Conservation (phyloP, 2,797 vertebrate species). For the Fratercula arctica region DNA sequence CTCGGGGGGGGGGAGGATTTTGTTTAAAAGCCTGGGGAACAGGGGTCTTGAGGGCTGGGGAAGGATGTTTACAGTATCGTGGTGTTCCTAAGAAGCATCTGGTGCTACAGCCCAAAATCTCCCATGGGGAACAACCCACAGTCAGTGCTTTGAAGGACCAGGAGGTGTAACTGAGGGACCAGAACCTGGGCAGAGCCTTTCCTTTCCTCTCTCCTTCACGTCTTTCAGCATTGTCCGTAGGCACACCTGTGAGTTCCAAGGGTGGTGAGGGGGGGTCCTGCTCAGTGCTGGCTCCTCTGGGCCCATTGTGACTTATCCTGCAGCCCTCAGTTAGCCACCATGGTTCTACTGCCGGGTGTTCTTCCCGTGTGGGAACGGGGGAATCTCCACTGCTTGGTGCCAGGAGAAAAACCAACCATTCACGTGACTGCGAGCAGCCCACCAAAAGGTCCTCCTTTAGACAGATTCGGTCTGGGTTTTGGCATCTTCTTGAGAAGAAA, state of each 20-base stretch:
- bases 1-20: background rate
- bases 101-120: background rate
- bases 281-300: background rate
- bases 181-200: background rate
- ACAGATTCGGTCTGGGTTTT: background rate
- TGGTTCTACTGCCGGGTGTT: background rate
- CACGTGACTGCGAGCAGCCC: rapidly evolving
- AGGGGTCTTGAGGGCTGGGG: too few species aligned
- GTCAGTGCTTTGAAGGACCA: background rate
- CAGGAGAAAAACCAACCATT: background rate
- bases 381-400: background rate
- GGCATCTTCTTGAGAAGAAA: background rate
- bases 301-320: background rate
- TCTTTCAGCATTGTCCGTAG: background rate
- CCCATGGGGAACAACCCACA: rapidly evolving
- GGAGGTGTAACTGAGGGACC: background rate
- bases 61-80: background rate
- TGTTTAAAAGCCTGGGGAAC: background rate
- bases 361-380: background rate
- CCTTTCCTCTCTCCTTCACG: background rate
- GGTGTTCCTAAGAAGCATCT: background rate
- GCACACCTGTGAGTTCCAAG: background rate
- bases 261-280: background rate
- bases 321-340: rapidly evolving
- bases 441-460: background rate